A percentile compares a stretch with the other conserved stretches of the same genome.
phyloP scores from a whole-genome alignment of 2,888 invertebrate species.

The Lymantria dispar region DNA sequence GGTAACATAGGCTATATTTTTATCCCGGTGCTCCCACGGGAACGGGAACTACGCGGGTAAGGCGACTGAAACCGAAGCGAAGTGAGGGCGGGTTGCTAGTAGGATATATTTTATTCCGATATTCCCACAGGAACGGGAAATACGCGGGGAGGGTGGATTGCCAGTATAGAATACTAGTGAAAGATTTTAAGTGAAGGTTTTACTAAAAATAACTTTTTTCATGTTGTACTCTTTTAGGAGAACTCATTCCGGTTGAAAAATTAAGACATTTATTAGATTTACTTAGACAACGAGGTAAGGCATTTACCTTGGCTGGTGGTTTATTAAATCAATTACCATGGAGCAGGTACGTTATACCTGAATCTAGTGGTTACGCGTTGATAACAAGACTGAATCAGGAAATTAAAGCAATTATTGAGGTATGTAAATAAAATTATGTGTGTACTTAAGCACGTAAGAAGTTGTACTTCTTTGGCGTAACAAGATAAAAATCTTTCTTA shows the following conservation, averaged over 20 bases:
- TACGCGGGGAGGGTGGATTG: no score
- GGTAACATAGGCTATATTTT: no score
- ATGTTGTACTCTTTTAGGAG: conserved; percentile 50
- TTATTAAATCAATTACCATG: conserved; percentile 86
- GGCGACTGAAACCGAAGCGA: no score
- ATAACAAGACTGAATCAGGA: conserved; percentile 74
- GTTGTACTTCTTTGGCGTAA: no score
- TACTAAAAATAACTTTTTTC: conserved; percentile 37
- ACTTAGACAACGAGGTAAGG: conserved; percentile 55
- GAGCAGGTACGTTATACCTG: conserved; percentile 84
- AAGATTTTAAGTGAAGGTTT: not conserved
- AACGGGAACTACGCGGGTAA: no score
- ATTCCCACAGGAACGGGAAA: no score
- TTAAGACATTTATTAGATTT: conserved; percentile 55
- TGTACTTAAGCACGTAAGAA: no score
- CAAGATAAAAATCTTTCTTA: no score
- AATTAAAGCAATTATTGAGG: conserved; percentile 80
- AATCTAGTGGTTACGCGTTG: conserved; percentile 83
- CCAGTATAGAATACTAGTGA: no score
- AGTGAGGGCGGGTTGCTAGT: no score
- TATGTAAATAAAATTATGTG: conserved; percentile 30
- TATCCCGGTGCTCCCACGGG: no score
- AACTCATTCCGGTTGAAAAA: conserved; percentile 82
- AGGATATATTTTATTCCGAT: no score
- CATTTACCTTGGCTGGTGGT: conserved; percentile 86